Base-by-base conservation (phyloP, 2,888 invertebrate species). In the Rotaria macrura region DNA sequence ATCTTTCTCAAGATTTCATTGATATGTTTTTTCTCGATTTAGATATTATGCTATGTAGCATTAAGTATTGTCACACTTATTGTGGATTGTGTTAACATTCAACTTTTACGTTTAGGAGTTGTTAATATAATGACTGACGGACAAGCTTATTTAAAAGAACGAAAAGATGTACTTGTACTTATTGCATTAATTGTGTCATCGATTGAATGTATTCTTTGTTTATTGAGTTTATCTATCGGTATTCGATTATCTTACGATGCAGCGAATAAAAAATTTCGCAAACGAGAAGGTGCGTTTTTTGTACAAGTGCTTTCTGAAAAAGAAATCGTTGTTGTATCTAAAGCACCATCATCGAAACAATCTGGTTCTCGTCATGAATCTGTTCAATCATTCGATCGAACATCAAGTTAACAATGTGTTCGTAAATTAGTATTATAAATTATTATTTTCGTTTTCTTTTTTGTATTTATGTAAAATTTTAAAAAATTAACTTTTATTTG, bases 31-130 rank as follows among this genome's bases (percentile, higher is more conserved):
- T 52, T 52, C 23, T 4, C 4, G 6, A 88, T 89, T 85, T 90
- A 91, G 91, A 91, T 91, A 84, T 89, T 91, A 89, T 90, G 90
- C 86, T 91, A 90, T 88, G 90, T 90, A 23, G 91, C 91, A 10
- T 90, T 90, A 86, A 90, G 90, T 40, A 89, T 90, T 84, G 90
- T 91, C 34, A 91, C 91, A 79, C 88, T 91, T 88, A 90, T 91
- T 49, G 90, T 90, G 34, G 89, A 90, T 1, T 89, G 91, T 40
- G 91, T 91, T 85, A 90, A 90, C 87, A 91, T 91, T 84, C 91
- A 91, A 88, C 89, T 91, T 83, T 88, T 91, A 84, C 88, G 91
- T n/a, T 89, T 91, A n/a, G 91, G 91, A 9, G 88, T 91, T 79
- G 90, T 91, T 52, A 91, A 90, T 87, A 90, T 91, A 87, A 91